Evolutionary conservation across 2,797 vertebrate species (phyloP), one percentile per base, ranked within the genome.

Genomic region (Dicrostonyx torquatus): DNA sequence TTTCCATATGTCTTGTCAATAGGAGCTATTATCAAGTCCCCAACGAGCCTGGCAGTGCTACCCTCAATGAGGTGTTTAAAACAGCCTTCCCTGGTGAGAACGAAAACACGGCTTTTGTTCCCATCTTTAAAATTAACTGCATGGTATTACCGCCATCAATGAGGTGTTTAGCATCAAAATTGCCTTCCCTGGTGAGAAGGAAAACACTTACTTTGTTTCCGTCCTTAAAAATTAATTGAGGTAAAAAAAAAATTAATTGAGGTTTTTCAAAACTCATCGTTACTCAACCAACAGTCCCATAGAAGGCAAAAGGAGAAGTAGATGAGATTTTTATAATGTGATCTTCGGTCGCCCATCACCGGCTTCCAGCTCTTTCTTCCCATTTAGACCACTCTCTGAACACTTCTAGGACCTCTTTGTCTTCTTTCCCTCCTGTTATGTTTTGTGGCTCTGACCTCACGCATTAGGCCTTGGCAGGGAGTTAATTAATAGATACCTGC

Each of bases 161-260:
- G 97, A 98, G 94, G 96, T 98, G 94, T 98, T 98, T 97, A 98
- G 98, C 97, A 97, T 97, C 96, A 97, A 97, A 98, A 98, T 96
- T 97, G 97, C 95, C 97, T 98, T 97, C 97, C 97, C 97, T 94
- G 95, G 97, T 97, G 97, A 97, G 98, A 98, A 98, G 91, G 82
- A 98, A 98, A 97, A 97, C 4, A 72, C 80, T 97, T 88, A 90
- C 96, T 97, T 97, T 95, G 94, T 95, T 98, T 97, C 88, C 75
- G 89, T 96, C 95, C 95, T 97, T 66, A 87, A 98, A n/a, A 98
- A 98, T 98, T 98, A 98, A 97, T 92, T 96, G 97, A 95, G 72
- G 91, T 93, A n/a, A n/a, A n/a, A n/a, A n/a, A n/a, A n/a, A n/a
- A 98, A 98, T 98, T 98, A 98, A 97, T 92, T 96, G 97, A 95